Conservation (phyloP, 2,888 invertebrate species). For the Hirtodrosophila histrioides region DNA sequence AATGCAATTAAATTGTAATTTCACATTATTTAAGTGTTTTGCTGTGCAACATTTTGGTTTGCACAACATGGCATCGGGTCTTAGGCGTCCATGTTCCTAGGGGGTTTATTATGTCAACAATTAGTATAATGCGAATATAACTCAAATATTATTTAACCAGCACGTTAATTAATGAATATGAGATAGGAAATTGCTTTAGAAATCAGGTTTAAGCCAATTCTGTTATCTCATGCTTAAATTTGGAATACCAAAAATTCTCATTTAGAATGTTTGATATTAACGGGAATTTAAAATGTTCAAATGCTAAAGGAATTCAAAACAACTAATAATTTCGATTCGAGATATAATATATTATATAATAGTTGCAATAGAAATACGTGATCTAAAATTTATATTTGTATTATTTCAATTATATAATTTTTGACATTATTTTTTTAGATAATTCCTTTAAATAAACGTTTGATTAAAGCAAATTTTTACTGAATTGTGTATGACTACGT, state of each 20-base stretch:
- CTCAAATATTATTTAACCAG: constrained; percentile 13
- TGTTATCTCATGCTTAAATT: background rate
- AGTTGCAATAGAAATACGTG: too few species aligned
- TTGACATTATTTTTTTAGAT: too few species aligned
- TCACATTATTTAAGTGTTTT: constrained; percentile 76
- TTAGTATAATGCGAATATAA: constrained; percentile 57
- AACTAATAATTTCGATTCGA: too few species aligned
- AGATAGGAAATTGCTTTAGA: background rate
- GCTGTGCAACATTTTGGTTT: constrained; percentile 63
- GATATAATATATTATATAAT: too few species aligned
- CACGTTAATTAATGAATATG: constrained; percentile 15
- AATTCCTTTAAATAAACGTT: too few species aligned
- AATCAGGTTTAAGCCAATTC: background rate
- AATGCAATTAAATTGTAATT: constrained; percentile 78
- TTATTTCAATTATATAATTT: too few species aligned
- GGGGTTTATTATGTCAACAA: constrained; percentile 71
- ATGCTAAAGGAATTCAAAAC: too few species aligned
- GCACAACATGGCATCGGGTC: constrained; percentile 31
- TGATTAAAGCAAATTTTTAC: too few species aligned
- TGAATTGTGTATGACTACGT: too few species aligned
- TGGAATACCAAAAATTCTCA: background rate
- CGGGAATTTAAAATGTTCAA: too few species aligned
- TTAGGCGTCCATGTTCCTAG: constrained; percentile 4
- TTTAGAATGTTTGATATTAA: too few species aligned
- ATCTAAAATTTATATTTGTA: too few species aligned